phyloP scores from a whole-genome alignment of 2,797 vertebrate species.

The Hirundo rustica region DNA sequence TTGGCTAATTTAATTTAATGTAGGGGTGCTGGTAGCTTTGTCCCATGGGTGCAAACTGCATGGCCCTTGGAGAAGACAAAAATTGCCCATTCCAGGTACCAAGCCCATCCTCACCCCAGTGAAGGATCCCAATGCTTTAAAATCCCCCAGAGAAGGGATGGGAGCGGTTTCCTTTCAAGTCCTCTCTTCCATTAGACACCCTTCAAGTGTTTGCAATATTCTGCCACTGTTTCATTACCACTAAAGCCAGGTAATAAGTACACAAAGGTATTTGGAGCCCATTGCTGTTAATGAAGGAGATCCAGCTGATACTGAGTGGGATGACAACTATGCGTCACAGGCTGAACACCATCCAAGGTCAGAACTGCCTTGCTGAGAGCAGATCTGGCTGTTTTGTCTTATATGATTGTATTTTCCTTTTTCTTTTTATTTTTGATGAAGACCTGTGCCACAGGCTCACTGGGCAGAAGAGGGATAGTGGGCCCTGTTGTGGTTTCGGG shows the following conservation, averaged over 20 bases:
- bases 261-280: slow-evolving; percentile 71
- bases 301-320: slow-evolving; percentile 63
- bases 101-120: slow-evolving; percentile 35
- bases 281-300: slow-evolving; percentile 76
- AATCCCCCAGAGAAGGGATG: slow-evolving; percentile 32
- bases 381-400: slow-evolving; percentile 27
- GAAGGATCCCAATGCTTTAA: slow-evolving; percentile 42
- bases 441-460: fast-evolving
- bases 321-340: slow-evolving; percentile 35
- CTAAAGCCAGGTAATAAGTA: slow-evolving; percentile 72
- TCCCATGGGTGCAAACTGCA: not conserved
- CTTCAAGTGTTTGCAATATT: slow-evolving; percentile 75
- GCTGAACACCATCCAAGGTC: slow-evolving; percentile 50
- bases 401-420: slow-evolving; percentile 45
- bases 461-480: not conserved
- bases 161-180: slow-evolving; percentile 35
- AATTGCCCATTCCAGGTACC: not conserved
- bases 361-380: slow-evolving; percentile 60
- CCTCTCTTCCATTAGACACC: slow-evolving; percentile 74
- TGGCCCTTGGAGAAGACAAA: not conserved
- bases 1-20: not conserved
- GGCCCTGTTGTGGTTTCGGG: fast-evolving
- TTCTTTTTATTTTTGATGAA: not conserved
- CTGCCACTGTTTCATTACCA: slow-evolving; percentile 69
- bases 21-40: not conserved